A percentile compares a stretch with the other conserved stretches of the same genome.
phyloP scores from a whole-genome alignment of 2,888 invertebrate genomes.

The Nematopogon swammerdamellus region DNA sequence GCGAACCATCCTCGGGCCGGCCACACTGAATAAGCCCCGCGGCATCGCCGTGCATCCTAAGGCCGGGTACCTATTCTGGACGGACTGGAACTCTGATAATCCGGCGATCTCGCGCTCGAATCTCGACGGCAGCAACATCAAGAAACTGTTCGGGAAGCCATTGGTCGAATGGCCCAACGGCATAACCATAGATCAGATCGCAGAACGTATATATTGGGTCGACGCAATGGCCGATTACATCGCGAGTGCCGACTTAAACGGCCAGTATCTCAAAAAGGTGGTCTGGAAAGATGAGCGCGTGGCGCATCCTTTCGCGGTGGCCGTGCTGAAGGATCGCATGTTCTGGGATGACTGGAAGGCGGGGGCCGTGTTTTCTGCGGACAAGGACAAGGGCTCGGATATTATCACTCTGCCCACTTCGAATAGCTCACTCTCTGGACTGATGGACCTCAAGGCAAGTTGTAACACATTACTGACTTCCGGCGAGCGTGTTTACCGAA shows the following conservation, averaged over 20 bases:
- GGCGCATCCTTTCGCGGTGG: constrained; percentile 83
- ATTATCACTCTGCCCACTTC: constrained; percentile 42
- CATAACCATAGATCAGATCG: constrained; percentile 78
- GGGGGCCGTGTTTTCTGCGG: constrained; percentile 73
- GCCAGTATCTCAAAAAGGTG: constrained; percentile 64
- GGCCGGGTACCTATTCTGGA: constrained; percentile 79
- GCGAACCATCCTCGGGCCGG: constrained; percentile 67
- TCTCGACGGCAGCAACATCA: constrained; percentile 71
- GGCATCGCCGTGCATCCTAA: constrained; percentile 83
- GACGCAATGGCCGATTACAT: constrained; percentile 82
- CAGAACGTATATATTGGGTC: constrained; percentile 83
- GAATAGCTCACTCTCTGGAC: constrained; percentile 60
- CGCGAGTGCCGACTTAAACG: constrained; percentile 71
- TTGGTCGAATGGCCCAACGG: constrained; percentile 85
- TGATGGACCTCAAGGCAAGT: constrained; percentile 73
- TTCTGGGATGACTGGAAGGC: constrained; percentile 91
- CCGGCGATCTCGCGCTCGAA: constrained; percentile 78
- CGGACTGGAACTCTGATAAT: constrained; percentile 78
- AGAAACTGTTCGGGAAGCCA: constrained; percentile 61
- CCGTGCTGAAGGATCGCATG: constrained; percentile 79
- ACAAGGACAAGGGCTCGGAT: constrained; percentile 70
- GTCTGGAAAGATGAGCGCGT: constrained; percentile 63
- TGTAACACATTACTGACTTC: too few species aligned
- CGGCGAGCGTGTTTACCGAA: too few species aligned
- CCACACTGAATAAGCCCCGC: constrained; percentile 66